Evolutionary conservation across 2,888 invertebrate genomes (phyloP), one percentile per base, ranked within the genome.

Genomic region (Gisinianus flammeolus): DNA sequence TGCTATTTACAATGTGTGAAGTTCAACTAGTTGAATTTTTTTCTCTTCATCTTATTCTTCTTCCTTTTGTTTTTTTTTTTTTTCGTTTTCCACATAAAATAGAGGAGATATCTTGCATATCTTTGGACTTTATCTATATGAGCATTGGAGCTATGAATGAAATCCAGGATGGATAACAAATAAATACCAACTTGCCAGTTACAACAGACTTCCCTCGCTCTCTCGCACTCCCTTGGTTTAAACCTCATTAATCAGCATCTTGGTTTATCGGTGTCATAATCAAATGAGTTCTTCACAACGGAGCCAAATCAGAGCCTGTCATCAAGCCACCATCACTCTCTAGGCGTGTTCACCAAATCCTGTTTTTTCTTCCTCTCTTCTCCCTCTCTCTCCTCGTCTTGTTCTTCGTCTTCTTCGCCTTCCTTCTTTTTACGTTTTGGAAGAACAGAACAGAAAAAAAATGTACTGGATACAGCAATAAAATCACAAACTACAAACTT

Each of bases 261-360:
- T 64, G 30, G 73, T 73, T 73, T 73, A 73, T 73, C 73, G 73
- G 73, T 73, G 73, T 73, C 73, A 73, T 73, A 73, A 73, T 73
- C 73, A 73, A 73, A 73, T 73, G 73, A 73, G 73, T 62, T 62
- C 62, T 58, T 73, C 73, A 73, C 62, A 62, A 73, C 73, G 24
- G 58, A 73, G 73, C 73, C 73, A 73, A 73, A 73, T 73, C 62
- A 73, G 73, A 62, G 35, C 73, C 73, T 73, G 73, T 73, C 73
- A 73, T 73, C 73, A 73, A 73, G 62, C 73, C 73, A 73, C 62
- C 73, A 73, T 73, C 73, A 73, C 62, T 73, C 73, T 70, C 28
- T 73, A 73, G 73, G 73, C 62, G 73, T 73, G 73, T 73, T 73
- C 73, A 62, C 30, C 31, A 73, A 73, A 73, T 73, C 73, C 73